Conservation (phyloP, 1,140 invertebrate genomes). For the Steinernema feltiae region DNA sequence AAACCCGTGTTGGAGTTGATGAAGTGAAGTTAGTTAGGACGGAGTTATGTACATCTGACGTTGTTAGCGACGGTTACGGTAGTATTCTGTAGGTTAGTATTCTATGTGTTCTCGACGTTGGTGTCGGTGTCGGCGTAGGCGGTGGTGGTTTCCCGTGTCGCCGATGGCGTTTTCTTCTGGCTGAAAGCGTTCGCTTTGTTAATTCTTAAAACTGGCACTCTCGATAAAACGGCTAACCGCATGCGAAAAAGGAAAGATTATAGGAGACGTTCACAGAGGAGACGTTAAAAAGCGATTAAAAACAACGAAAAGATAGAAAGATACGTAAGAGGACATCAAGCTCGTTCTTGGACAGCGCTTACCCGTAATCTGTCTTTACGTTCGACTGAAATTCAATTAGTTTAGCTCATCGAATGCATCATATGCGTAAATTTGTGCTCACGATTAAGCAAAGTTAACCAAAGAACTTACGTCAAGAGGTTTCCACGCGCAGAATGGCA, state of each 20-base stretch:
- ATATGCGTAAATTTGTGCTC: not conserved
- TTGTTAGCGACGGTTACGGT: not conserved
- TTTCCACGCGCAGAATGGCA: constrained; percentile 88
- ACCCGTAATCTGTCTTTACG: constrained; percentile 44
- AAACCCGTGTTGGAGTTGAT: constrained; percentile 3
- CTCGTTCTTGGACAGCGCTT: constrained; percentile 17
- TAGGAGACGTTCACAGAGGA: not conserved
- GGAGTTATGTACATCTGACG: not conserved
- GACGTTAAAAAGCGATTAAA: not conserved
- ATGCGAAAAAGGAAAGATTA: not conserved
- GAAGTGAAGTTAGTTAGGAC: not conserved
- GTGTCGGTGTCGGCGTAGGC: constrained; percentile 11
- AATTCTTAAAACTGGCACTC: not conserved
- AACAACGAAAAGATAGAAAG: not conserved
- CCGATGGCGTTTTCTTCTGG: not conserved
- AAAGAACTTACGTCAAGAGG: constrained; percentile 59
- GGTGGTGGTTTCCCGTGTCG: not conserved
- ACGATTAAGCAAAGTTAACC: not conserved
- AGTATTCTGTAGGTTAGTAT: not conserved
- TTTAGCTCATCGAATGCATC: not conserved
- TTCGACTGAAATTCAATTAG: constrained; percentile 31
- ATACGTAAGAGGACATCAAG: not conserved
- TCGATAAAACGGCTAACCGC: not conserved
- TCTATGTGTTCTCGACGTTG: not conserved
- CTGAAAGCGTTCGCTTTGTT: not conserved